phyloP scores from a whole-genome alignment of 2,797 vertebrate species.

The Tragelaphus oryx region DNA sequence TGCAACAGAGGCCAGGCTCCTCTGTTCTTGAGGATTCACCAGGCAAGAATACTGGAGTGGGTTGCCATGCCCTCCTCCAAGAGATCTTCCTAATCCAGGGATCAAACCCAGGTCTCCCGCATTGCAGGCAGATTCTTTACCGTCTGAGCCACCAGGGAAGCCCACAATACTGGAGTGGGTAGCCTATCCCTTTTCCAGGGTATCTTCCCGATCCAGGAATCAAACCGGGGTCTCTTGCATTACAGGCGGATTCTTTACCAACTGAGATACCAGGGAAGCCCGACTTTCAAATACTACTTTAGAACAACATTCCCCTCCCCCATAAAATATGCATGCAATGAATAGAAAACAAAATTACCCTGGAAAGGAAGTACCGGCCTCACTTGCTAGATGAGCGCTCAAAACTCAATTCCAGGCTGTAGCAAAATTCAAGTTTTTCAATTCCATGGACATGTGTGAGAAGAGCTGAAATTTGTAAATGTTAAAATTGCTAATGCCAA shows the following conservation, averaged over 20 bases:
- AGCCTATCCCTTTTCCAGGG: neutral
- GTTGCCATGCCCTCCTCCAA: neutral
- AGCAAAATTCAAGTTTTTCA: constrained; percentile 43
- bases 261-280: neutral
- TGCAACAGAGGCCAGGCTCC: neutral
- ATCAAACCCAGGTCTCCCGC: neutral
- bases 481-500: constrained; percentile 19
- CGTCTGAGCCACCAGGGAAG: neutral
- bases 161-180: neutral
- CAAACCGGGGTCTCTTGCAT: neutral
- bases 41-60: neutral
- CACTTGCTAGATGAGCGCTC: neutral
- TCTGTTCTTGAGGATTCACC: neutral
- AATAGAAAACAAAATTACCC: constrained; percentile 34
- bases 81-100: neutral
- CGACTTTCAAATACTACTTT: constrained; percentile 29
- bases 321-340: neutral
- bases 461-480: constrained; percentile 14
- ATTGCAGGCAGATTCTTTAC: neutral
- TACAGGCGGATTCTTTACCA: neutral
- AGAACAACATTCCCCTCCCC: neutral
- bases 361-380: neutral
- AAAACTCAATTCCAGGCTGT: constrained; percentile 44
- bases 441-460: neutral
- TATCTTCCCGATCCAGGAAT: neutral